Evolutionary conservation across 2,797 vertebrate genomes (phyloP).

Genomic region (Threskiornis aethiopicus): DNA sequence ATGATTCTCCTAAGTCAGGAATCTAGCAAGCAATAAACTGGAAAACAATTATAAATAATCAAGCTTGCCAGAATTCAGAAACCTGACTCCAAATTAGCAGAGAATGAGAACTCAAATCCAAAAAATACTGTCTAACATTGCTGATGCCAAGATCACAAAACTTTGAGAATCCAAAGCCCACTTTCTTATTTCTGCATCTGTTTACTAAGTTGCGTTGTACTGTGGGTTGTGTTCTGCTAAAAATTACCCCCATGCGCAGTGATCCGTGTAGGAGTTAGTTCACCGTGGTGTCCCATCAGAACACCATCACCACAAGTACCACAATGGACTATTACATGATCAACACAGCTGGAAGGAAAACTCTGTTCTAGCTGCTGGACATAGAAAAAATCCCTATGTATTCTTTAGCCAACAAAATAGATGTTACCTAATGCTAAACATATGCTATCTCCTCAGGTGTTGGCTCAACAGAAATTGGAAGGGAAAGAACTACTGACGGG

Average conservation of each 20-base stretch:
- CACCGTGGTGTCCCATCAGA: fast-evolving
- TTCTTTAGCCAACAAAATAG: not conserved
- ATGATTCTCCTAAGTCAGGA: not conserved
- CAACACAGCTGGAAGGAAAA: not conserved
- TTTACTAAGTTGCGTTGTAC: not conserved
- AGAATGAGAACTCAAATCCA: not conserved
- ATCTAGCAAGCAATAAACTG: not conserved
- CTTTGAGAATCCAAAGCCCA: not conserved
- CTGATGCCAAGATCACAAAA: not conserved
- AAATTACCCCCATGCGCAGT: fast-evolving
- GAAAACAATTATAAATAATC: not conserved
- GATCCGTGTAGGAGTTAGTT: not conserved
- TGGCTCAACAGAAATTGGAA: not conserved
- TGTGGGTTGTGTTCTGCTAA: not conserved
- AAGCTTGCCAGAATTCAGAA: not conserved
- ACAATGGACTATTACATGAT: no score
- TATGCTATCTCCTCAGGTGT: not conserved
- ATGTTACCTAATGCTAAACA: not conserved
- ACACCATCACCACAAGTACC: not conserved
- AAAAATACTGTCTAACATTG: not conserved
- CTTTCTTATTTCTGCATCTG: not conserved
- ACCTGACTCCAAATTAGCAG: not conserved
- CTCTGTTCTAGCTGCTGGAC: not conserved
- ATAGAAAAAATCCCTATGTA: not conserved
- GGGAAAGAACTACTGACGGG: not conserved